Conservation (phyloP, 2,797 vertebrate species). For the Thaleichthys pacificus region DNA sequence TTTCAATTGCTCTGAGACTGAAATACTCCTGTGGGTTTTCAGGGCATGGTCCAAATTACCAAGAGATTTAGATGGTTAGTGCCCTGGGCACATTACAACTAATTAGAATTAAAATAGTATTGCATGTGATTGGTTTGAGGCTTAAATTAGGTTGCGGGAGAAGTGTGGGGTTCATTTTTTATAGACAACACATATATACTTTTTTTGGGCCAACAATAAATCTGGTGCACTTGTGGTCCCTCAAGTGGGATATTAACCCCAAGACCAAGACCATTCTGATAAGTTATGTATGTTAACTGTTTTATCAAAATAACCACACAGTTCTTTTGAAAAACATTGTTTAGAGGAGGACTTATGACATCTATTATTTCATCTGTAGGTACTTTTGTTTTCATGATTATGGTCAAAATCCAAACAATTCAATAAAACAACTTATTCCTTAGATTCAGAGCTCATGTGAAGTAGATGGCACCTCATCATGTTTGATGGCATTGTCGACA, state of each 20-base stretch:
- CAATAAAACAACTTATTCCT: not conserved
- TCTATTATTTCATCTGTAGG: not conserved
- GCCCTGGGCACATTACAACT: constrained; percentile 61
- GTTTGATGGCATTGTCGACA: not conserved
- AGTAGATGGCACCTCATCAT: not conserved
- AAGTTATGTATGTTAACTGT: not conserved
- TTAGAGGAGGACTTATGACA: too few relatives aligned
- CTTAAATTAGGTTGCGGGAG: constrained; percentile 50
- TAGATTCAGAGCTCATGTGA: not conserved
- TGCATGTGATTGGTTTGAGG: constrained; percentile 30
- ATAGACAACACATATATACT: constrained; percentile 10
- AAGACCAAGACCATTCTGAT: not conserved
- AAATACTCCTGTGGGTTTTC: constrained; percentile 52
- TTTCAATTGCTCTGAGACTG: constrained; percentile 59
- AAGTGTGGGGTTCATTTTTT: constrained; percentile 5
- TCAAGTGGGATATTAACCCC: not conserved
- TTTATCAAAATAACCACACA: not conserved
- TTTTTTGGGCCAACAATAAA: constrained; percentile 12
- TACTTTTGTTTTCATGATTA: not conserved
- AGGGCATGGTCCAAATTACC: constrained; percentile 54
- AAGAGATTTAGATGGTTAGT: constrained; percentile 52
- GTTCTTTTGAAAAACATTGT: too few relatives aligned
- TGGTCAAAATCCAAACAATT: not conserved
- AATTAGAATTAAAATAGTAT: constrained; percentile 73
- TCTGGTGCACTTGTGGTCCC: not conserved